Percentiles rank a stretch among this genome's conserved stretches.
Evolutionary conservation across 1,140 invertebrate species (phyloP).

Genomic region (Scaptomyza hsui): DNA sequence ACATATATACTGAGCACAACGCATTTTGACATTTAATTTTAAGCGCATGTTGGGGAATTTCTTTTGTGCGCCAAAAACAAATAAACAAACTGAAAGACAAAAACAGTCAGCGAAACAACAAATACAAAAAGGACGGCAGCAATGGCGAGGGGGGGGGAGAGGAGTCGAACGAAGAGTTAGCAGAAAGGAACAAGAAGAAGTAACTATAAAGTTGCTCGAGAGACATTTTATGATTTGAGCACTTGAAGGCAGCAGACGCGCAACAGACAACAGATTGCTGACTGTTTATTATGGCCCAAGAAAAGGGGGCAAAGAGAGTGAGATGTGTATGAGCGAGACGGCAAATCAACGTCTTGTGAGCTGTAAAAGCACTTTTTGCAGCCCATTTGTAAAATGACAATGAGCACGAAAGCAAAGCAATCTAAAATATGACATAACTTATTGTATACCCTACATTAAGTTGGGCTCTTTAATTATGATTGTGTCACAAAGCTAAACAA

Average conservation of each 20-base stretch:
- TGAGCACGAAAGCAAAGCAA: constrained; percentile 22
- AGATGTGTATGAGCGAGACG: constrained; percentile 15
- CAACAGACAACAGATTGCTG: constrained; percentile 79
- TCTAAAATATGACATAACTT: constrained; percentile 8
- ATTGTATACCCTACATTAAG: neutral
- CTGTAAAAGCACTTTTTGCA: constrained; percentile 53
- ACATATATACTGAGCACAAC: constrained; percentile 15
- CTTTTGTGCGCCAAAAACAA: constrained; percentile 79
- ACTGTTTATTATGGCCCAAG: constrained; percentile 73
- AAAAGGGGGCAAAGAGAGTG: constrained; percentile 2
- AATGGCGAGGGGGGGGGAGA: neutral
- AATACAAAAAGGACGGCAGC: neutral
- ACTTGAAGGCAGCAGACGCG: constrained; percentile 78
- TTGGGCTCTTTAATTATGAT: too few species aligned
- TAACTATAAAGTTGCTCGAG: constrained; percentile 80
- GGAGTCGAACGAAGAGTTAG: neutral
- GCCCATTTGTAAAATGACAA: constrained; percentile 77
- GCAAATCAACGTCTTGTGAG: constrained; percentile 65
- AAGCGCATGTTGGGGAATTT: constrained; percentile 83
- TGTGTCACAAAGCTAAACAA: too few species aligned
- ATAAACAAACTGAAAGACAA: constrained; percentile 76
- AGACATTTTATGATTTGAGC: constrained; percentile 82
- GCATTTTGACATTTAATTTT: constrained; percentile 82
- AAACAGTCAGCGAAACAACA: constrained; percentile 46
- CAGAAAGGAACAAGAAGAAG: constrained; percentile 45